Percentiles rank a stretch among this genome's conserved stretches.
Conservation (phyloP, 2,113 vertebrate species). For the Choloepus hoffmanni region DNA sequence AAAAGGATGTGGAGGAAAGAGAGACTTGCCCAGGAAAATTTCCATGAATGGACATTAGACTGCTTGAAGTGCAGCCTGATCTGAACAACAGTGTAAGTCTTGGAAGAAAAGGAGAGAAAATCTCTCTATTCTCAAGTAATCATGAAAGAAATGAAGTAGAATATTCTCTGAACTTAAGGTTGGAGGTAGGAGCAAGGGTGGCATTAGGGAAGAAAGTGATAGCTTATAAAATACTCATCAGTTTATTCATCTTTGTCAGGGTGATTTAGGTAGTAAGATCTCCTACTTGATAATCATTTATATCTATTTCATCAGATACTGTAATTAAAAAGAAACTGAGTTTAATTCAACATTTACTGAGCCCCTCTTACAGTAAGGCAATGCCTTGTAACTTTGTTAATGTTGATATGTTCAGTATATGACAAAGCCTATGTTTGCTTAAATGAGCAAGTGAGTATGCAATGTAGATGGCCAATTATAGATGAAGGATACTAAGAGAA, state of each 20-base stretch:
- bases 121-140: background rate
- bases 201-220: background rate
- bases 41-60: background rate
- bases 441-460: background rate
- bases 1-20: background rate
- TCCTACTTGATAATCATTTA: background rate
- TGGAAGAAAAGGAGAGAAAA: background rate
- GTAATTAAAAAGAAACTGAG: conserved; percentile 4
- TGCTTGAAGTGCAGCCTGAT: background rate
- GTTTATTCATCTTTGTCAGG: background rate
- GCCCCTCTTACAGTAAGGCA: background rate
- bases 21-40: background rate
- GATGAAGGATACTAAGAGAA: background rate
- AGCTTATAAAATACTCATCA: background rate
- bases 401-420: background rate
- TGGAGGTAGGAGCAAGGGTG: background rate
- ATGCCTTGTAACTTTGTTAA: conserved; percentile 5
- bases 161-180: background rate
- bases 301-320: background rate
- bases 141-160: background rate
- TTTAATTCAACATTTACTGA: conserved; percentile 5
- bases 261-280: background rate
- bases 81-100: background rate
- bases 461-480: background rate
- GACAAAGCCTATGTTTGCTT: background rate